Percentiles rank a stretch among this genome's conserved stretches.
These are phyloP conservation scores for Palythoa heliodiscus DNA, from an alignment of 92 coral and sea anemone genomes.

Conservation along the genomic window DNA sequence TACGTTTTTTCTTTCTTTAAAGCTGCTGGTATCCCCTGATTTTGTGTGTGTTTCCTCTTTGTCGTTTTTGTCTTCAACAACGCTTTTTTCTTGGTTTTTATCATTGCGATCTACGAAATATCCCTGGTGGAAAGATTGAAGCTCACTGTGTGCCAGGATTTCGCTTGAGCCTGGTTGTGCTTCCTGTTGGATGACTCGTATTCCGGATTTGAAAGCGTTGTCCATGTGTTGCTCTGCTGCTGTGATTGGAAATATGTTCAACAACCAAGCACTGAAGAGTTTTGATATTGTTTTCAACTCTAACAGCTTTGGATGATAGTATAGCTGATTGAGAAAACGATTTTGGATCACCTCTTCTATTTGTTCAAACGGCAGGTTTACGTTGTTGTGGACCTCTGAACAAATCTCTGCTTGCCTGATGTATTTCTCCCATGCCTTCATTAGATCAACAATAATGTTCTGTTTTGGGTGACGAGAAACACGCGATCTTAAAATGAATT, in stretches of 20 bases:
- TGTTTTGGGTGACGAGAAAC: neutral
- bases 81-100: neutral
- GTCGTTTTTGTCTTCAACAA: neutral
- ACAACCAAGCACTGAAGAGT: slow-evolving; percentile 26
- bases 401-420: slow-evolving; percentile 20
- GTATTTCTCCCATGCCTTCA: slow-evolving; percentile 15
- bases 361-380: neutral
- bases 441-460: neutral
- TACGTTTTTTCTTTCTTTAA: neutral
- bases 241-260: slow-evolving; percentile 14
- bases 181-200: neutral
- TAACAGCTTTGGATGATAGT: slow-evolving; percentile 21
- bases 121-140: neutral
- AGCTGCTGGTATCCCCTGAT: neutral
- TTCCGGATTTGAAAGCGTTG: neutral
- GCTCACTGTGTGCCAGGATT: neutral
- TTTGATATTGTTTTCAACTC: neutral
- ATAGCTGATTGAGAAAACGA: slow-evolving; percentile 37
- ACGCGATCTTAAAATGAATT: slow-evolving; percentile 48
- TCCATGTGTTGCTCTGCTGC: neutral
- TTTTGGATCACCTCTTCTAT: slow-evolving; percentile 30
- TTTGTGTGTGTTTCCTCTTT: neutral
- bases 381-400: slow-evolving; percentile 4
- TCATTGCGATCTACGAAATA: neutral
- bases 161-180: neutral